Percentiles rank a stretch among this genome's conserved stretches.
These are phyloP conservation scores for Pogonomyrmex barbatus DNA, from an alignment of 1,140 invertebrate species.

Conservation along the genomic window DNA sequence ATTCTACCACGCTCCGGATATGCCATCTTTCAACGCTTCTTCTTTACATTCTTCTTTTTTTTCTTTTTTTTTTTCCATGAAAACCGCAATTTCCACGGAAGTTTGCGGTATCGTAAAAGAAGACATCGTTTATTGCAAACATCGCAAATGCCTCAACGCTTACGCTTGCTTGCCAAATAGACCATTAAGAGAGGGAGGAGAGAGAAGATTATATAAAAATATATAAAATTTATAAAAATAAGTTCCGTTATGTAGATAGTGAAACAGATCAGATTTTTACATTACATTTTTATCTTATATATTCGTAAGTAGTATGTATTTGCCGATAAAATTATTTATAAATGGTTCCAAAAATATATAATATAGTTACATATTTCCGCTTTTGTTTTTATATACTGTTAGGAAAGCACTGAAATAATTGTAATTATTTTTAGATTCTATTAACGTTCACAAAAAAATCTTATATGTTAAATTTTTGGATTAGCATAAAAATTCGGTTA, in stretches of 20 bases:
- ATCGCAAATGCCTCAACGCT: slow-evolving; percentile 13
- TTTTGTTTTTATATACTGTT: not conserved
- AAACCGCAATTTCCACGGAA: slow-evolving; percentile 26
- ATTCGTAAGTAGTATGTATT: not conserved
- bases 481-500: not conserved
- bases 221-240: not conserved
- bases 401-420: not conserved
- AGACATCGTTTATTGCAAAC: not conserved
- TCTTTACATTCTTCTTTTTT: not conserved
- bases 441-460: no score
- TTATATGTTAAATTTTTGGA: no score
- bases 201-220: not conserved
- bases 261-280: not conserved
- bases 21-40: slow-evolving; percentile 36
- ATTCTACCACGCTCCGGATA: slow-evolving; percentile 10
- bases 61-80: slow-evolving; percentile 4
- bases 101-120: slow-evolving; percentile 37
- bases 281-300: not conserved
- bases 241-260: not conserved
- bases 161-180: not conserved
- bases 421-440: not conserved
- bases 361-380: not conserved
- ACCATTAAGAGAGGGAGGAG: not conserved
- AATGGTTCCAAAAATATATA: not conserved
- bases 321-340: slow-evolving; percentile 13